Evolutionary conservation across 2,113 vertebrate species (phyloP), one percentile per base, ranked within the genome.

Genomic region (Dromiciops gliroides): DNA sequence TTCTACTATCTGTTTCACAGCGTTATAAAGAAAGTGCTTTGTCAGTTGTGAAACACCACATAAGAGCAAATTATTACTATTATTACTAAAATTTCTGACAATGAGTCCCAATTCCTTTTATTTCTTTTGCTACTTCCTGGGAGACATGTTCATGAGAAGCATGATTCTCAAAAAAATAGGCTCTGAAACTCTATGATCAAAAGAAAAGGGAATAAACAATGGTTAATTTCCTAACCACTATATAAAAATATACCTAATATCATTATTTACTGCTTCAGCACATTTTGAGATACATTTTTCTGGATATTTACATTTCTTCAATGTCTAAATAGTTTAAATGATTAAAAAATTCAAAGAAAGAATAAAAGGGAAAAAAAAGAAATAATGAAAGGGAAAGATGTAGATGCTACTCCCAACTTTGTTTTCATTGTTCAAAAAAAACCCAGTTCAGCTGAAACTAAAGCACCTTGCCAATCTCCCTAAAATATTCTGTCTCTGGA

Each of bases 391-490:
- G 23, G 48, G 31, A n/a, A 95, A 7, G n/a, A 48, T 95, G 91
- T 50, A 48, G 26, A 96, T 95, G 93, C 93, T 96, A 95, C 94
- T 98, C 95, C 94, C 75, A 56, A 83, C 93, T 92, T 89, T 90
- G 51, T 92, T 96, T 97, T 95, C 89, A 96, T 96, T 96, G 95
- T 96, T 97, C 88, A 10, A 90, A 96, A 96, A 89, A 26, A 25
- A 52, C 49, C 24, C 26, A 91, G 94, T 96, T 88, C 56, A 96
- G 50, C 91, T 92, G 53, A 12, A 28, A 60, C 51, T 51, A 94
- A 94, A 95, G 92, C 92, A 48, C 98, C 98, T 97, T 97, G 94
- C 97, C 97, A 98, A 98, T 97, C 94, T 97, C 95, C 95, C 94
- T 98, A 95, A 97, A 97, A 96, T 95, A 98, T 97, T 95, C 94